phyloP scores from a whole-genome alignment of 1,140 invertebrate species.

The Microplitis mediator region DNA sequence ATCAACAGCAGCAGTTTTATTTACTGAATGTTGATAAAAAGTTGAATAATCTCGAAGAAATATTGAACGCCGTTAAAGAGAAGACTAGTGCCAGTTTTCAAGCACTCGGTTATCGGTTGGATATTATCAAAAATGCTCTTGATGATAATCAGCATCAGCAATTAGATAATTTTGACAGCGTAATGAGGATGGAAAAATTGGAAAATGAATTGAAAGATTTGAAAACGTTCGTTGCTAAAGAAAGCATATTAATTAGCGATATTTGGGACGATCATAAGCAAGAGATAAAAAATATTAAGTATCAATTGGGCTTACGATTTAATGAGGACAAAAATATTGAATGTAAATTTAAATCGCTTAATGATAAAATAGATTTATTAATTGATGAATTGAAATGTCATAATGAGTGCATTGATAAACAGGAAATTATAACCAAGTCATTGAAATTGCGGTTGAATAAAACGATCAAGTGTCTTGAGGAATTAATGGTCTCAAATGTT shows the following conservation, averaged over 20 bases:
- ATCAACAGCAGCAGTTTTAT: neutral
- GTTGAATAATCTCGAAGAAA: constrained; percentile 35
- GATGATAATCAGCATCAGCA: constrained; percentile 23
- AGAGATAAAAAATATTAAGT: constrained; percentile 47
- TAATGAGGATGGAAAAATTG: constrained; percentile 24
- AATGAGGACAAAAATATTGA: constrained; percentile 46
- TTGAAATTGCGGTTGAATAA: constrained; percentile 44
- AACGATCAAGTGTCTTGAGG: constrained; percentile 40
- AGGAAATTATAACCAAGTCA: constrained; percentile 32
- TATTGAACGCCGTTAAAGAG: constrained; percentile 31
- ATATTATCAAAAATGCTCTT: constrained; percentile 29
- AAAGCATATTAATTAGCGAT: constrained; percentile 45
- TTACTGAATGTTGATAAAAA: constrained; percentile 20
- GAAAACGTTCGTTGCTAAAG: constrained; percentile 59
- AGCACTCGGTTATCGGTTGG: constrained; percentile 33
- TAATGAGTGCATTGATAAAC: constrained; percentile 11
- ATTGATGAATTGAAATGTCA: constrained; percentile 24
- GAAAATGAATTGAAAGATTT: constrained; percentile 61
- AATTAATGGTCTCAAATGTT: constrained; percentile 31
- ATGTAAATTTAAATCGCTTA: constrained; percentile 34
- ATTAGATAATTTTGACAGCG: neutral
- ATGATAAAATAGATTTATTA: constrained; percentile 35
- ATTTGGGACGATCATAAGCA: constrained; percentile 53
- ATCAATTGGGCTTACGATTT: constrained; percentile 52
- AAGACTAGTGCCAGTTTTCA: constrained; percentile 34